Base-by-base conservation (phyloP, 1,140 invertebrate species). In the Aphidius gifuensis region DNA sequence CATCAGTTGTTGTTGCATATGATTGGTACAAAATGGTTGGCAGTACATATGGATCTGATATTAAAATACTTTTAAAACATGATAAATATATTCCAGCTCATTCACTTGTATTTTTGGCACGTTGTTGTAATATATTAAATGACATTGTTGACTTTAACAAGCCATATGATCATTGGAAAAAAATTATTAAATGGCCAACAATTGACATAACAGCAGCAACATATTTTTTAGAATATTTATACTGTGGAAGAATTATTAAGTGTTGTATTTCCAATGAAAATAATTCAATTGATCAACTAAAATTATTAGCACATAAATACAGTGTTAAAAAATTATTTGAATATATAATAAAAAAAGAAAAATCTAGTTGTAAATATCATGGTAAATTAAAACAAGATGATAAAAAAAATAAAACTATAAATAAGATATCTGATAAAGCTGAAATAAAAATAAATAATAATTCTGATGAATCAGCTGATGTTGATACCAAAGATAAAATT, bases 251-350 rank as follows among this genome's bases (percentile, higher is more conserved):
- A 21, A 42, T 58, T 5, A 44, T 40, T 51, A 11, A 9, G 46
- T 9, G 7, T n/a, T n/a, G 9, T 58, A 47, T 48, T 4, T 9
- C 23, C 23, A 32, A 21, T 9, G 42, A 21, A 1, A 6, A n/a
- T 9, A 51, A 60, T 23, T 9, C 58, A 16, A 4, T 53, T 5
- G 23, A 58, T 32, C 42, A 58, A 38, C 5, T 63, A 0, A 50
- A 42, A 16, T 53, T 16, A 6, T 23, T 63, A 3, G 61, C 21
- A 5, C 5, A 63, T 11, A 63, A 58, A 46, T 78, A 79, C 51
- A 62, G 67, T 42, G 49, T 75, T 7, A 48, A 68, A 43, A 61
- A 72, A 56, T 63, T 78, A 32, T 74, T 78, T 60, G 6, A 16
- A 50, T 76, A 74, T 65, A 60, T 75, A 45, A 54, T 56, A 68